phyloP scores from a whole-genome alignment of 2,797 vertebrate genomes.

The Oreochromis grahami region DNA sequence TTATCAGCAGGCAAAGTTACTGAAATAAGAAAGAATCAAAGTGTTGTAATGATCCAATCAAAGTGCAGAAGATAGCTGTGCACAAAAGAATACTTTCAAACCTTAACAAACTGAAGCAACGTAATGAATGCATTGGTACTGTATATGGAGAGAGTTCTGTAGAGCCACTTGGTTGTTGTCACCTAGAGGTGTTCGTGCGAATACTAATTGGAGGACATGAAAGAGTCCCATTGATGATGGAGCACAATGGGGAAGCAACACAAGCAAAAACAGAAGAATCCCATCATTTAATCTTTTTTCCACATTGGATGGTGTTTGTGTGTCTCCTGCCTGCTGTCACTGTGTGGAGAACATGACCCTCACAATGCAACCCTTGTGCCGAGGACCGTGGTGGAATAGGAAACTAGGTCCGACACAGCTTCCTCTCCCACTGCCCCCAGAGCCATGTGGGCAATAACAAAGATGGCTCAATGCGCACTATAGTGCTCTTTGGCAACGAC shows the following conservation, averaged over 20 bases:
- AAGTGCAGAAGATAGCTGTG: background rate
- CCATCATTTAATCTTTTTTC: slow-evolving; percentile 70
- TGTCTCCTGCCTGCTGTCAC: slow-evolving; percentile 62
- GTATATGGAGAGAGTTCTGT: background rate
- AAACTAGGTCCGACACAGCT: slow-evolving; percentile 31
- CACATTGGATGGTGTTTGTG: slow-evolving; percentile 61
- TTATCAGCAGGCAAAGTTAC: background rate
- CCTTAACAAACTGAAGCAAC: background rate
- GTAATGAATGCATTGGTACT: background rate
- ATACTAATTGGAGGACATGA: slow-evolving; percentile 74
- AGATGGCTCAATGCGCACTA: slow-evolving; percentile 48
- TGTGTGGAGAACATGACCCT: slow-evolving; percentile 19
- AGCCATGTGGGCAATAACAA: slow-evolving; percentile 24
- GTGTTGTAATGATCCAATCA: background rate
- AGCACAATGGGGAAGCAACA: slow-evolving; percentile 71
- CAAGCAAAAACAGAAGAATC: slow-evolving; percentile 65
- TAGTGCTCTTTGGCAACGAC: slow-evolving; percentile 25
- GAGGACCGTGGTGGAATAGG: slow-evolving; percentile 23
- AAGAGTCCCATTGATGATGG: slow-evolving; percentile 72
- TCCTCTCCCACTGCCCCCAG: slow-evolving; percentile 47
- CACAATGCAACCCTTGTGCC: slow-evolving; percentile 72
- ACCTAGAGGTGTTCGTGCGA: slow-evolving; percentile 62
- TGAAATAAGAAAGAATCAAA: background rate
- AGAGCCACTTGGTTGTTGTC: slow-evolving; percentile 43
- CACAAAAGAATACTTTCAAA: background rate